A percentile compares a stretch with the other conserved stretches of the same genome.
Conservation (phyloP, 2,888 invertebrate species). For the Rutpela maculata region DNA sequence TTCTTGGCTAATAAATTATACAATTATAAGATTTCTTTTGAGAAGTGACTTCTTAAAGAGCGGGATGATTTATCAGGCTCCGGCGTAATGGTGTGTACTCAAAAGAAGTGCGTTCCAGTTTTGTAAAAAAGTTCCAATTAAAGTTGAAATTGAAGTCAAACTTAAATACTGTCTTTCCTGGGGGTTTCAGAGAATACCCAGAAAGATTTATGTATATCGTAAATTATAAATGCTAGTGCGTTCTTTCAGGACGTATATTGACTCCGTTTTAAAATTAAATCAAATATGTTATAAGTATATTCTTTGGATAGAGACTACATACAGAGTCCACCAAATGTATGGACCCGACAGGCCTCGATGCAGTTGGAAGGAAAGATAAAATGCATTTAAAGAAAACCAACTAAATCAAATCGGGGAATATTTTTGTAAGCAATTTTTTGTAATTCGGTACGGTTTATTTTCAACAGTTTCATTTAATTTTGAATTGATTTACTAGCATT, state of each 20-base stretch:
- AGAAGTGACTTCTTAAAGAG: constrained; percentile 1
- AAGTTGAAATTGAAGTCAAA: constrained; percentile 16
- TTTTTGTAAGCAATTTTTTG: too few species aligned
- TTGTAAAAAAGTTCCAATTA: constrained; percentile 30
- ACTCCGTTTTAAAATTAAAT: not conserved
- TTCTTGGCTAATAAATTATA: constrained; percentile 45
- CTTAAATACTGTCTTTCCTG: not conserved
- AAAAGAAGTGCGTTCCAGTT: constrained; percentile 9
- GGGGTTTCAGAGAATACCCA: not conserved
- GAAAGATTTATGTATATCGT: not conserved
- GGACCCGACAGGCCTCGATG: too few species aligned
- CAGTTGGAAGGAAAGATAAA: too few species aligned
- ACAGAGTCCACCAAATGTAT: too few species aligned
- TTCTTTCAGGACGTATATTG: not conserved
- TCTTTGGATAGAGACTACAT: too few species aligned
- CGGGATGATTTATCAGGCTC: constrained; percentile 22
- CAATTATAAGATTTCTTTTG: constrained; percentile 43
- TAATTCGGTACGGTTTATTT: too few species aligned
- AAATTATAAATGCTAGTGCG: not conserved
- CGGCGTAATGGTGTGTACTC: constrained; percentile 20
- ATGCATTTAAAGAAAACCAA: too few species aligned
- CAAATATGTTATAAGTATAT: not conserved
- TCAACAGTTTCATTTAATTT: too few species aligned
- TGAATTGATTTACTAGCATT: too few species aligned
- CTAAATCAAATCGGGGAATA: too few species aligned